Base-by-base conservation (phyloP, 1,140 invertebrate genomes). In the Notospermus geniculatus region DNA sequence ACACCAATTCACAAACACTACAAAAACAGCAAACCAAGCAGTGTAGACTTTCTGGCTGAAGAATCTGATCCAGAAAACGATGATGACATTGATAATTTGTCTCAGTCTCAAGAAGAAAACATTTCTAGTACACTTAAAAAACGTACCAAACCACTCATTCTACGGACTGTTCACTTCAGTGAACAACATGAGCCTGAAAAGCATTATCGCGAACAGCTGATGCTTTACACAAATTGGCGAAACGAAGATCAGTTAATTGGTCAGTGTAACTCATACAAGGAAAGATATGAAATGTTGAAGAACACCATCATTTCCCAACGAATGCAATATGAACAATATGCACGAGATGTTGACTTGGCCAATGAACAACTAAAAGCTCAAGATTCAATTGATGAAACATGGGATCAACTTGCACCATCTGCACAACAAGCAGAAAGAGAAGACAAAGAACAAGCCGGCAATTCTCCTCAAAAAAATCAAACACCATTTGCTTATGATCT, bases 111-210 rank as follows among this genome's bases (percentile, higher is more conserved):
- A n/a, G n/a, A n/a, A n/a, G 39, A 43, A 13, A 43, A 13, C 39
- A 43, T 11, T 43, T 19, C 11, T 43, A n/a, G 11, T 43, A 56
- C 22, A 7, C 13, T 15, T 9, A 11, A 56, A 27, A 27, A 22
- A 29, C 54, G 54, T 7, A 27, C 22, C 11, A 56, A 23, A 23
- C n/a, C 29, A 32, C 28, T 7, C 2, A 54, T 65, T 17, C 59
- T 65, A 2, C n/a, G 63, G 25, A 59, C 46, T 65, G 62, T 58
- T 9, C 36, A 46, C 15, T 68, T 55, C 36, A 43, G 62, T 17
- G 17, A 54, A 19, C 1, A 30, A 11, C 36, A 25, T 2, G 56
- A 65, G 13, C 36, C 28, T 50, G 68, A 68, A 57, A 67, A 65
- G 17, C 45, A 62, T 54, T 62, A 59, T 41, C 39, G 64, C 23